Evolutionary conservation across 2,888 invertebrate genomes (phyloP).

Genomic region (Lochmaea crataegi): DNA sequence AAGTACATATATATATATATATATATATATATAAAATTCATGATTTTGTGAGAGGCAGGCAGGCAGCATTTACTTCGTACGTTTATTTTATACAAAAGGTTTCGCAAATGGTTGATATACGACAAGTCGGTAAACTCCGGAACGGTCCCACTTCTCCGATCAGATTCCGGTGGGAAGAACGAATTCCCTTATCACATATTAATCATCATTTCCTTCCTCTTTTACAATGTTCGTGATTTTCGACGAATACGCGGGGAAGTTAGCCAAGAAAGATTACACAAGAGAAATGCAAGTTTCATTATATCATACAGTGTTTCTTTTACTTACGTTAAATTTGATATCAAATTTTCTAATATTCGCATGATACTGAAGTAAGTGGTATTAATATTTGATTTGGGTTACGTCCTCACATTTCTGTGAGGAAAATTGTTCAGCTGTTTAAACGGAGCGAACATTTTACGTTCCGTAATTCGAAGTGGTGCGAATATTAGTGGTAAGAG

Average conservation of each 20-base stretch:
- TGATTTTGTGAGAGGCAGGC: slow-evolving; percentile 8
- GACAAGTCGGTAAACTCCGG: slow-evolving; percentile 32
- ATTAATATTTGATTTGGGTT: too few species aligned
- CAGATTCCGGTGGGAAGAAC: slow-evolving; percentile 47
- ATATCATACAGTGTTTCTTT: not conserved
- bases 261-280: slow-evolving; percentile 1
- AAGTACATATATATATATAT: too few species aligned
- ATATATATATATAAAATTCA: not conserved
- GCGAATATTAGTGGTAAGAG: too few species aligned
- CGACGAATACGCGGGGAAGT: slow-evolving; percentile 11
- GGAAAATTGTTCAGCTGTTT: too few species aligned
- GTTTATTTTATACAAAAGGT: slow-evolving; percentile 36
- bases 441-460: too few species aligned
- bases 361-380: too few species aligned
- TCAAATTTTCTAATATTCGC: too few species aligned
- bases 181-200: slow-evolving; percentile 53
- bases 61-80: slow-evolving; percentile 14
- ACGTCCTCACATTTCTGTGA: too few species aligned
- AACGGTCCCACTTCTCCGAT: slow-evolving; percentile 47
- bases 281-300: not conserved
- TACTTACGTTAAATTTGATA: too few species aligned
- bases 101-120: slow-evolving; percentile 38
- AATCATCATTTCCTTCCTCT: slow-evolving; percentile 44
- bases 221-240: slow-evolving; percentile 23
- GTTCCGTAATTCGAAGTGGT: too few species aligned